phyloP scores from a whole-genome alignment of 2,113 vertebrate genomes.

The Paracanthobrama guichenoti region DNA sequence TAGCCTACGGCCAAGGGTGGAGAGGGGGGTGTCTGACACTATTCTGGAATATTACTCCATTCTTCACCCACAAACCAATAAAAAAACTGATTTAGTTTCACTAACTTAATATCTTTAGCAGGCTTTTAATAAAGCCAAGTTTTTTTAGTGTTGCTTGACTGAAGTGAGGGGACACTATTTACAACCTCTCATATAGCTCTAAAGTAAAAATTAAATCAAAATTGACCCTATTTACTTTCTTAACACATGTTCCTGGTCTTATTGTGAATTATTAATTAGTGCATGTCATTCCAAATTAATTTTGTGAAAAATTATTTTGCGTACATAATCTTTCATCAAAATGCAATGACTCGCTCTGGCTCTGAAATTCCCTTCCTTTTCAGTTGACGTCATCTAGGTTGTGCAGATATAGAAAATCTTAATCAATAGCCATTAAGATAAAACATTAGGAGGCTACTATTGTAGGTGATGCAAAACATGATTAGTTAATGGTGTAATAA shows the following conservation, averaged over 20 bases:
- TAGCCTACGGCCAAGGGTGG: neutral
- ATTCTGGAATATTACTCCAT: neutral
- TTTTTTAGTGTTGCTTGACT: neutral
- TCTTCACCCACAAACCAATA: conserved; percentile 19
- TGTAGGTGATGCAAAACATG: conserved; percentile 6
- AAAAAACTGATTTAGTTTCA: neutral
- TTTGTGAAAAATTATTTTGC: neutral
- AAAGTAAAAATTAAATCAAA: neutral
- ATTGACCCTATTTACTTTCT: neutral
- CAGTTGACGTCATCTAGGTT: neutral
- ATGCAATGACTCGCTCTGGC: neutral
- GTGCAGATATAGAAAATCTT: neutral
- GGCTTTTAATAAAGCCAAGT: neutral
- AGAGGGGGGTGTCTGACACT: conserved; percentile 5
- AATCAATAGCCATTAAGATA: neutral
- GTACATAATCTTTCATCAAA: neutral
- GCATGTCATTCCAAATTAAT: neutral
- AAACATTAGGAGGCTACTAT: neutral
- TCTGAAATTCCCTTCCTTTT: neutral
- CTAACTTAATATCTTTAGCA: neutral
- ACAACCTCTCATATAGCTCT: neutral
- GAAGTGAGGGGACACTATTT: neutral
- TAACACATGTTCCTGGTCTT: neutral
- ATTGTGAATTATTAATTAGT: neutral
- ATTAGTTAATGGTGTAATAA: neutral